phyloP scores from a whole-genome alignment of 2,113 vertebrate species.

The Engystomops pustulosus region DNA sequence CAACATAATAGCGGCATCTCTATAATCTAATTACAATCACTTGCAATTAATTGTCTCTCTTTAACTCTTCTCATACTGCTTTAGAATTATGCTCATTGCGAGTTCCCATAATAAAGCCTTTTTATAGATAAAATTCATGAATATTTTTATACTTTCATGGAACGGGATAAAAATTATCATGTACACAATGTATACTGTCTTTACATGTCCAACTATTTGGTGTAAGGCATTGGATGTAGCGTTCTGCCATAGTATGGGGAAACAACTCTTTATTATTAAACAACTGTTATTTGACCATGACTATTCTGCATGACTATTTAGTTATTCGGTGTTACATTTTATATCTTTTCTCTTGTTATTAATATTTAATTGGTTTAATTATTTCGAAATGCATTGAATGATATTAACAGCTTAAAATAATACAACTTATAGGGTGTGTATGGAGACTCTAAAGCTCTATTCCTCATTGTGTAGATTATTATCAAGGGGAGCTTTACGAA shows the following conservation, averaged over 20 bases:
- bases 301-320: no score
- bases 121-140: neutral
- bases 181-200: neutral
- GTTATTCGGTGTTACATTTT: slow-evolving; percentile 6
- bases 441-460: slow-evolving; percentile 28
- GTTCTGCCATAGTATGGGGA: no score
- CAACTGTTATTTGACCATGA: no score
- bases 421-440: neutral
- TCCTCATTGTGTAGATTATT: slow-evolving; percentile 47
- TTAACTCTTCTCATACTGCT: neutral
- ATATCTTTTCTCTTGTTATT: neutral
- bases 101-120: neutral
- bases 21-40: slow-evolving; percentile 6
- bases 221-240: no score
- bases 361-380: neutral
- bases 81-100: neutral
- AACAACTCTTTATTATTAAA: no score
- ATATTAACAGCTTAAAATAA: slow-evolving; percentile 31
- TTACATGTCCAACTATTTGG: neutral
- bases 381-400: neutral
- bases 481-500: slow-evolving; percentile 43
- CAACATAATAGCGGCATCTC: neutral
- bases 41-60: neutral
- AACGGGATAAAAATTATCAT: neutral
- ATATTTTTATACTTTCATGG: neutral